These are phyloP conservation scores for Panorpa germanica DNA, from an alignment of 2,888 invertebrate genomes.

Conservation along the genomic window DNA sequence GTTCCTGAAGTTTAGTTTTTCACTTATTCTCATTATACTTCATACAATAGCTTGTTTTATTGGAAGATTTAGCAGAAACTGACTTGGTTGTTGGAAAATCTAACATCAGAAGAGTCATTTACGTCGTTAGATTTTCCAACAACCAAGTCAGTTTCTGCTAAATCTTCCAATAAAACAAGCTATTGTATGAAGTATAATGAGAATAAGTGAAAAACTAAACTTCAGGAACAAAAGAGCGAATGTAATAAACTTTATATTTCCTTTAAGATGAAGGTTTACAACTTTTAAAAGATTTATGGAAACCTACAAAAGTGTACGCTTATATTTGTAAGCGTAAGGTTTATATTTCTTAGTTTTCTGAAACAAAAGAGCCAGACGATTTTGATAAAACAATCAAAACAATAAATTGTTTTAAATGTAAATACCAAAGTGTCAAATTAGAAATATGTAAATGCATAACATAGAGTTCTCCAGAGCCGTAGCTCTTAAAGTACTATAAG, in stretches of 20 bases:
- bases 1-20: slow-evolving; percentile 26
- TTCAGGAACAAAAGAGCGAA: slow-evolving; percentile 27
- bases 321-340: slow-evolving; percentile 41
- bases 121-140: no score
- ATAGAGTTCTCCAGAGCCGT: slow-evolving; percentile 62
- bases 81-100: no score
- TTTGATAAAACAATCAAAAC: slow-evolving; percentile 34
- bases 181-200: slow-evolving; percentile 27
- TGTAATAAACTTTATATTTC: slow-evolving; percentile 62
- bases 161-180: slow-evolving; percentile 24
- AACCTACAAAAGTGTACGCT: slow-evolving; percentile 61
- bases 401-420: slow-evolving; percentile 32
- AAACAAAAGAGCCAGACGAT: slow-evolving; percentile 33
- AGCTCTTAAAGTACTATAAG: slow-evolving; percentile 61
- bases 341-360: slow-evolving; percentile 50
- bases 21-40: slow-evolving; percentile 28
- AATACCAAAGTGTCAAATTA: slow-evolving; percentile 33
- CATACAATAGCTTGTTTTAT: slow-evolving; percentile 27
- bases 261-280: slow-evolving; percentile 64
- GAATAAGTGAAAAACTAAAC: slow-evolving; percentile 27
- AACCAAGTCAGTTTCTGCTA: no score
- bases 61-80: slow-evolving; percentile 21
- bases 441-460: slow-evolving; percentile 20
- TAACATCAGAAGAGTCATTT: no score
- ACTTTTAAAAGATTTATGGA: slow-evolving; percentile 70